These are phyloP conservation scores for Gallinago jamesoni DNA, from an alignment of 2,113 vertebrate species.

Conservation along the genomic window DNA sequence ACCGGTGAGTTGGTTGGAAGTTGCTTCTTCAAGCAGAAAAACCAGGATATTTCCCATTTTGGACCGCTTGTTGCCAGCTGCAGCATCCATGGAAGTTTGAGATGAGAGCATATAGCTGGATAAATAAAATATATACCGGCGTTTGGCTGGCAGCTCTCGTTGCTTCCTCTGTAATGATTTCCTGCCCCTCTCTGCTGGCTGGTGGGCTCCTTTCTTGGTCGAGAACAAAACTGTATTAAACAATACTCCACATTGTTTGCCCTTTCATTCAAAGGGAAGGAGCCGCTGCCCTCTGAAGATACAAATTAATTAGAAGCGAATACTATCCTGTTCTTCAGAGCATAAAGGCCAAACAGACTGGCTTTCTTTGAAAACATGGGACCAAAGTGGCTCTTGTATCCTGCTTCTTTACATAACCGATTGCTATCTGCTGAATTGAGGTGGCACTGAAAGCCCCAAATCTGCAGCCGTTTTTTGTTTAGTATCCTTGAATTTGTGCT, in stretches of 20 bases:
- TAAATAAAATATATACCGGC: neutral
- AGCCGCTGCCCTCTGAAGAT: slow-evolving; percentile 63
- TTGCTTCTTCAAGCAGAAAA: neutral
- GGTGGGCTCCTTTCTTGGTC: slow-evolving; percentile 19
- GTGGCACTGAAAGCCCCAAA: neutral
- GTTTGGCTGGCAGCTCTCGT: neutral
- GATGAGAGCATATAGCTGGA: neutral
- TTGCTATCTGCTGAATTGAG: slow-evolving; percentile 16
- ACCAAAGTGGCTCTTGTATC: slow-evolving; percentile 52
- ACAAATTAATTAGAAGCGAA: slow-evolving; percentile 63
- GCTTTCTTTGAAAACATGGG: slow-evolving; percentile 50
- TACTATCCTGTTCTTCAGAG: slow-evolving; percentile 42
- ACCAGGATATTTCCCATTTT: neutral
- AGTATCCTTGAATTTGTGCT: neutral
- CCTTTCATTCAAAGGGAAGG: slow-evolving; percentile 50
- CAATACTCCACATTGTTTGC: slow-evolving; percentile 55
- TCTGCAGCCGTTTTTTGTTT: neutral
- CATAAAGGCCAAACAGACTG: slow-evolving; percentile 55
- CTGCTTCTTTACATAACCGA: slow-evolving; percentile 51
- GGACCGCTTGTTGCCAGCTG: neutral
- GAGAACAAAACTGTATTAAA: slow-evolving; percentile 43
- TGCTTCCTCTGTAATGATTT: slow-evolving; percentile 45
- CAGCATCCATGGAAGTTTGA: neutral
- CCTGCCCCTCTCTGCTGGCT: slow-evolving; percentile 8
- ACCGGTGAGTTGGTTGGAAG: neutral